Conservation (phyloP, 2,797 vertebrate genomes). For the Rhyacichthys aspro region DNA sequence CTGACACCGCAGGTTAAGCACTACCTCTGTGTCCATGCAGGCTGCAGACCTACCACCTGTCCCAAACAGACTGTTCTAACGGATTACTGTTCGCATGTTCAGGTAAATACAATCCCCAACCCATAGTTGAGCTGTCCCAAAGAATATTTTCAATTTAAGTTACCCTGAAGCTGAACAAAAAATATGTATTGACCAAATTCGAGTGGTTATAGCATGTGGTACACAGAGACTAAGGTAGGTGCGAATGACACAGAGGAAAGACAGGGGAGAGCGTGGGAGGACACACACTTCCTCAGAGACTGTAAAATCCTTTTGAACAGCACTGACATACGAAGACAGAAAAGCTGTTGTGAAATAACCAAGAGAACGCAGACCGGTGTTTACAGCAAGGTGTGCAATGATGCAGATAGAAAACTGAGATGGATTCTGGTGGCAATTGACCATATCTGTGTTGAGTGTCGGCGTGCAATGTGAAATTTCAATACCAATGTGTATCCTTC, state of each 20-base stretch:
- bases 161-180: not conserved
- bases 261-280: conserved; percentile 72
- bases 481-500: conserved; percentile 19
- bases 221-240: conserved; percentile 49
- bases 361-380: conserved; percentile 57
- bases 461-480: conserved; percentile 25
- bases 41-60: conserved; percentile 52
- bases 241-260: conserved; percentile 59
- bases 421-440: conserved; percentile 45
- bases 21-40: conserved; percentile 31
- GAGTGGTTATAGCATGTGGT: conserved; percentile 50
- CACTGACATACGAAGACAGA: conserved; percentile 54
- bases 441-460: conserved; percentile 27
- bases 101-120: too few relatives aligned
- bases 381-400: conserved; percentile 54
- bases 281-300: conserved; percentile 79
- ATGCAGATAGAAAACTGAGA: conserved; percentile 44
- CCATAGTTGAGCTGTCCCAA: too few relatives aligned
- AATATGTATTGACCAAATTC: conserved; percentile 12
- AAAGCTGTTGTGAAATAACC: conserved; percentile 75
- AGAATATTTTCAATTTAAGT: too few relatives aligned
- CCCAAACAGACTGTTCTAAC: conserved; percentile 34
- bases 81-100: conserved; percentile 8
- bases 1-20: conserved; percentile 52
- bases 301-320: conserved; percentile 74